These are phyloP conservation scores for Poecilobothrus nobilitatus DNA, from an alignment of 2,888 invertebrate genomes.

Conservation along the genomic window DNA sequence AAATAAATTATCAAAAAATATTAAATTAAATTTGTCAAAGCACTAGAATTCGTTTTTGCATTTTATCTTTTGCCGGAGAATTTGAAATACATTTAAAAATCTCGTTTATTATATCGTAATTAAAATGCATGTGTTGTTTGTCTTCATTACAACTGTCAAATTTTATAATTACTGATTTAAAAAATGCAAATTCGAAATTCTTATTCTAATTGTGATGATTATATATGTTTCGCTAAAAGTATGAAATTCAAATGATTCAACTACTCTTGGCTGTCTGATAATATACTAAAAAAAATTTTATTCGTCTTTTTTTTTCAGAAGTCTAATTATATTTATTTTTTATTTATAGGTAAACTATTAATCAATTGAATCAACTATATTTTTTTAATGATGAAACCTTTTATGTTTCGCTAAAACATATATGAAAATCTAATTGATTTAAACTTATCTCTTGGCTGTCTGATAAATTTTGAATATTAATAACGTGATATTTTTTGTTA, in stretches of 20 bases:
- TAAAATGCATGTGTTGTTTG: not conserved
- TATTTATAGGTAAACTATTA: too few relatives aligned
- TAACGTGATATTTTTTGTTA: not conserved
- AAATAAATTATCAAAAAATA: slow-evolving; percentile 12
- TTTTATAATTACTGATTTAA: not conserved
- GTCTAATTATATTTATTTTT: too few relatives aligned
- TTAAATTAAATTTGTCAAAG: not conserved
- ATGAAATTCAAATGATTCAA: not conserved
- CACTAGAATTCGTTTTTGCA: slow-evolving; percentile 2
- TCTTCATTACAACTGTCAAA: not conserved
- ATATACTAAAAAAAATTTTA: not conserved
- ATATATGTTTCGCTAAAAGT: slow-evolving; percentile 5
- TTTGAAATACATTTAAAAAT: not conserved
- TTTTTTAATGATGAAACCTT: not conserved
- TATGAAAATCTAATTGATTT: not conserved
- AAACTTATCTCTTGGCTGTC: not conserved
- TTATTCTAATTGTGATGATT: not conserved
- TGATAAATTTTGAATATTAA: not conserved
- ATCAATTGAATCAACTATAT: too few relatives aligned
- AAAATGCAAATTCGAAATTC: not conserved
- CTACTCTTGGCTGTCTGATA: slow-evolving; percentile 8
- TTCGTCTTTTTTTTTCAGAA: too few relatives aligned
- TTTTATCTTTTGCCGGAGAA: slow-evolving; percentile 16
- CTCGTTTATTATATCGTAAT: not conserved
- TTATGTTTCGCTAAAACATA: slow-evolving; percentile 8